Percentiles rank a stretch among this genome's conserved stretches.
These are phyloP conservation scores for Mormyrops attenuatus DNA, from an alignment of 2,797 vertebrate species.

Conservation along the genomic window DNA sequence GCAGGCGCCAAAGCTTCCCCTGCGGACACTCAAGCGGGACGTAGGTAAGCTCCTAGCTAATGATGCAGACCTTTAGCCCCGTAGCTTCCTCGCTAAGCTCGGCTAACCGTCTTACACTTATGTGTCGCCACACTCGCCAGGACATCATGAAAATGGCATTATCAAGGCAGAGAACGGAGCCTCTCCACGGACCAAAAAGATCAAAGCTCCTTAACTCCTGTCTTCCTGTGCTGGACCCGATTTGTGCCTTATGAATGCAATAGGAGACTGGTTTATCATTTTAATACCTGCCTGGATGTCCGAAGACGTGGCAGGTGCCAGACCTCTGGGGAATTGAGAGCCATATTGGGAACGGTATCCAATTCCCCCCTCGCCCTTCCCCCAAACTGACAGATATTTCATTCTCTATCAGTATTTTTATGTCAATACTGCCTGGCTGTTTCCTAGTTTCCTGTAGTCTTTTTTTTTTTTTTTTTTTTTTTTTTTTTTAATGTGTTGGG, in stretches of 20 bases:
- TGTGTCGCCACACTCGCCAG: slow-evolving; percentile 19
- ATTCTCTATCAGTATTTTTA: slow-evolving; percentile 56
- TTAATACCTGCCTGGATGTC: slow-evolving; percentile 36
- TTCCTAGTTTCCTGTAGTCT: neutral
- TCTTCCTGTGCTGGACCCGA: slow-evolving; percentile 42
- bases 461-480: neutral
- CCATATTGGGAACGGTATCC: slow-evolving; percentile 53
- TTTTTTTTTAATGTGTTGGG: neutral
- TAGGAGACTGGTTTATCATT: slow-evolving; percentile 23
- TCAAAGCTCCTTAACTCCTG: slow-evolving; percentile 78
- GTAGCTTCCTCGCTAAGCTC: neutral
- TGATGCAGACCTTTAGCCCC: neutral
- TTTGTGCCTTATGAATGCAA: slow-evolving; percentile 38
- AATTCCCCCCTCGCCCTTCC: slow-evolving; percentile 16
- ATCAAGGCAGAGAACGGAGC: slow-evolving; percentile 89
- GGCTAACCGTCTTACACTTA: neutral
- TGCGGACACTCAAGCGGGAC: slow-evolving; percentile 77
- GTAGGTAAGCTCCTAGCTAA: slow-evolving; percentile 61
- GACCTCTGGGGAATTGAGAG: slow-evolving; percentile 48
- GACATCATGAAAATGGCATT: slow-evolving; percentile 88
- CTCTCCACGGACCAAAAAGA: slow-evolving; percentile 86
- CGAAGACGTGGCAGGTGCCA: slow-evolving; percentile 42
- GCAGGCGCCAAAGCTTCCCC: slow-evolving; percentile 61
- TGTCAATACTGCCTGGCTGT: slow-evolving; percentile 1
- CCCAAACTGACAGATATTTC: slow-evolving; percentile 52